A percentile compares a stretch with the other conserved stretches of the same genome.
These are phyloP conservation scores for Germaria angustata DNA, from an alignment of 2,888 invertebrate genomes.

Conservation along the genomic window DNA sequence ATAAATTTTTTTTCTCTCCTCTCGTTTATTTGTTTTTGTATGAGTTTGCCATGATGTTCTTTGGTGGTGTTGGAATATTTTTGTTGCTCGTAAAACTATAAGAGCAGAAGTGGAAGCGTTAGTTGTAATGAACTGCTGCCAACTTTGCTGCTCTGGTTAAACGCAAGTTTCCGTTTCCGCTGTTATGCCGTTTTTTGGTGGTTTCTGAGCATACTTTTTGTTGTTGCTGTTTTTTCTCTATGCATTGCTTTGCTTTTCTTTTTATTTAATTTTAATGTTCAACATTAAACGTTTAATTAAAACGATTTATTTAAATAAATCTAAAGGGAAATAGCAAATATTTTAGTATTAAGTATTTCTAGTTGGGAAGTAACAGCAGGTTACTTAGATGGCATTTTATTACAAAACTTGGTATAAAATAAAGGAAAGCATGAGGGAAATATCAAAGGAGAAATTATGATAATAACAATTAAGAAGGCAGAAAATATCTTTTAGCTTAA, in stretches of 20 bases:
- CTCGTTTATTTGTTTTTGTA: conserved; percentile 4
- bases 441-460: no score
- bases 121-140: conserved; percentile 61
- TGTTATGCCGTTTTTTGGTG: conserved; percentile 37
- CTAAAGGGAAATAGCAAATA: conserved; percentile 5
- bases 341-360: background rate
- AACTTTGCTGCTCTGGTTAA: conserved; percentile 59
- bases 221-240: background rate
- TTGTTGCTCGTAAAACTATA: background rate
- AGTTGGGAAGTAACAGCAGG: background rate
- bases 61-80: background rate
- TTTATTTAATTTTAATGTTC: conserved; percentile 20
- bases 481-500: no score
- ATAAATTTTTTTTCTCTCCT: background rate
- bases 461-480: background rate
- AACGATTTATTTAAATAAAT: conserved; percentile 50
- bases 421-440: background rate
- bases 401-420: background rate
- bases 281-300: conserved; percentile 51
- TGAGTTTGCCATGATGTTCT: background rate
- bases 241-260: background rate
- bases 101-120: conserved; percentile 36
- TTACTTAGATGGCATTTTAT: background rate
- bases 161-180: conserved; percentile 67
- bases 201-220: background rate